Evolutionary conservation across 1,140 invertebrate genomes (phyloP), one percentile per base, ranked within the genome.

Genomic region (Drosophila sproati): DNA sequence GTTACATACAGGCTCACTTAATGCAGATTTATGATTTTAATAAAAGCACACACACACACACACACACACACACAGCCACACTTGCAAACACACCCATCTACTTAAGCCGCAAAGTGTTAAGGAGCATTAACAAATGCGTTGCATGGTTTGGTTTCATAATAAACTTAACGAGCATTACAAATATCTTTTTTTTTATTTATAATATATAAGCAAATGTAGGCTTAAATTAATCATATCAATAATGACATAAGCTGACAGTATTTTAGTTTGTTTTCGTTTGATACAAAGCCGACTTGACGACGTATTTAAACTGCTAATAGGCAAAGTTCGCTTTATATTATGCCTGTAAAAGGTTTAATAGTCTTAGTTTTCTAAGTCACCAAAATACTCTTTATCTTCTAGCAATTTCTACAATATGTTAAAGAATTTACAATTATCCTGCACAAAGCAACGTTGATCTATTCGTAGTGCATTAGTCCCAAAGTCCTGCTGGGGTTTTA

Each of bases 21-120:
- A 87, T 87, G 82, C 80, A 87, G 82, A 87, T 88, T 87, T 87
- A 87, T 87, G 83, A 80, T 82, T 87, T 87, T 87, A 87, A 88
- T 88, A 87, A 87, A 76, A 71, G 47, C 52, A 37, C 62, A 28
- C 37, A 69, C 56, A 66, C 41, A 64, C 56, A 56, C n/a, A 51
- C 39, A 51, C 39, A 57, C 7, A 51, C 45, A 34, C 12, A 59
- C 37, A 48, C n/a, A 39, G 12, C 31, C 5, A 20, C 20, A 20
- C 20, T 20, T 20, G 20, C 20, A 20, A 20, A 20, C 20, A 57
- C 28, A 10, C 47, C 48, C 32, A 48, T 57, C 29, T 64, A n/a
- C 37, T 50, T 54, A 70, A 86, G 50, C 78, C 75, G 8, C 71
- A 56, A 85, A 73, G 66, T 85, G 81, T 86, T 78, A 50, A 73